phyloP scores from a whole-genome alignment of 2,888 invertebrate genomes.

The Lamellibrachia satsuma region DNA sequence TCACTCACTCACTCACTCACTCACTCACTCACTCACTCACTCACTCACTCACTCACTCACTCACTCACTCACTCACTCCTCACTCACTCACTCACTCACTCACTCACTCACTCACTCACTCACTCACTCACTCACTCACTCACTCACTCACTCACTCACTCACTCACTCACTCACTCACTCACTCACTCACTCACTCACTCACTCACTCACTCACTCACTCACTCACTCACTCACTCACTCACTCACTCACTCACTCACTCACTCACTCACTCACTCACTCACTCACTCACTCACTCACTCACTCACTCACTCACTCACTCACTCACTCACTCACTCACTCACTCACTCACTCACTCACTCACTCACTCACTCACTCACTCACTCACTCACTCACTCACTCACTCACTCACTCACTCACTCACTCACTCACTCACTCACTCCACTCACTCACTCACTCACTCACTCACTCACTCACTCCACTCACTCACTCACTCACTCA shows the following conservation, averaged over 20 bases:
- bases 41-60: conserved; percentile 23
- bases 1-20: conserved; percentile 23
- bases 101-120: conserved; percentile 23
- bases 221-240: conserved; percentile 21
- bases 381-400: conserved; percentile 23
- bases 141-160: conserved; percentile 23
- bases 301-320: conserved; percentile 23
- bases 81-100: conserved; percentile 21
- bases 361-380: conserved; percentile 21
- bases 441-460: conserved; percentile 21
- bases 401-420: conserved; percentile 21
- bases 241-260: conserved; percentile 21
- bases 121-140: conserved; percentile 21
- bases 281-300: conserved; percentile 21
- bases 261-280: conserved; percentile 23
- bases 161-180: conserved; percentile 21
- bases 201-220: conserved; percentile 21
- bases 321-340: conserved; percentile 21
- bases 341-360: conserved; percentile 22
- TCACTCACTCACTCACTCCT: conserved; percentile 25
- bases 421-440: conserved; percentile 23
- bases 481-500: conserved; percentile 21
- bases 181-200: conserved; percentile 23
- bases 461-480: conserved; percentile 23
- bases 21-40: conserved; percentile 21